Base-by-base conservation (phyloP, 2,797 vertebrate species). In the Caiman crocodilus region DNA sequence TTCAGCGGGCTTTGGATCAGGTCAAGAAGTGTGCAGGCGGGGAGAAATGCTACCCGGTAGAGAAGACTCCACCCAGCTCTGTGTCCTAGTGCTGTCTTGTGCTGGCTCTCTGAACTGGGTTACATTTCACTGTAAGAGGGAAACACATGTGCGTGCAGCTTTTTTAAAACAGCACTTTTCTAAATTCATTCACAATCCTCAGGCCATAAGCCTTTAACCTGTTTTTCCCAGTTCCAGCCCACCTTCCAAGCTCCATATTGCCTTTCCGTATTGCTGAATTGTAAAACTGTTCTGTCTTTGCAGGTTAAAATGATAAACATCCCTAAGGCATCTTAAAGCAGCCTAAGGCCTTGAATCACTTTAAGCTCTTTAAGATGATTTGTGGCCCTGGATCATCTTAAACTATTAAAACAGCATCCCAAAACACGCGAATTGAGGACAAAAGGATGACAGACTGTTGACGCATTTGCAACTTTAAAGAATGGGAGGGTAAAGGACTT, bases 361-460 rank as follows among this genome's bases (percentile, higher is more conserved):
- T 91, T 94, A 96, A 97, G 80, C 32, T 87, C 80, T 92, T 89
- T 84, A 89, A 87, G 76, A 84, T 69, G 78, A 80, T 80, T 71
- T 79, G 61, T 86, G 76, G 58, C 42, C 28, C 14, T 90, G 76
- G 63, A 55, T 84, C 67, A 8, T 83, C 84, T 74, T 59, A 79
- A 21, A 32, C 28, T 35, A 59, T 30, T 85, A 35, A 87, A 94
- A 79, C 25, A 28, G 7, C 64, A 8, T 11, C 73, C 12, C 1
- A 90, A 94, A 92, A 7, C 76, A 63, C 16, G 17, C 5, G 74
- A 64, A 87, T 91, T 42, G n/a, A 71, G 92, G 2, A n/a, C 5
- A 87, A 82, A 18, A 21, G 78, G 28, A n/a, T 61, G 28, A 69
- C 35, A 79, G 4, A 23, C 28, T 4, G 8, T 6, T 76, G 7